Conservation (phyloP, 2,888 invertebrate genomes). For the Cantharis flavilabris region DNA sequence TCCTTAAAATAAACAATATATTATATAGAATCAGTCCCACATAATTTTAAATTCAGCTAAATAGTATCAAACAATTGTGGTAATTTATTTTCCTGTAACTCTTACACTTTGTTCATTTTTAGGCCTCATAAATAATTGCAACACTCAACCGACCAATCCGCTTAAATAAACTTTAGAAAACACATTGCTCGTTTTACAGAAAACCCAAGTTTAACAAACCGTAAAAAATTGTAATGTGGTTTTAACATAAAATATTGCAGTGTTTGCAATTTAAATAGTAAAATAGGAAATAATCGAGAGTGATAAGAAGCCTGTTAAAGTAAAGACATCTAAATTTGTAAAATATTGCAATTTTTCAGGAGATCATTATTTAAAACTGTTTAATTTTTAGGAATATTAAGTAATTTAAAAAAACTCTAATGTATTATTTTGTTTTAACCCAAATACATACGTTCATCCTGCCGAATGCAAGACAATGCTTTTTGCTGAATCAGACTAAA, state of each 20-base stretch:
- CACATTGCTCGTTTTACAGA: background rate
- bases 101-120: background rate
- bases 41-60: background rate
- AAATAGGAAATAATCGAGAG: background rate
- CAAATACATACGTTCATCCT: background rate
- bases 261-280: background rate
- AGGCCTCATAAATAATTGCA: background rate
- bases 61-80: background rate
- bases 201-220: background rate
- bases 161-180: background rate
- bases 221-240: background rate
- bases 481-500: background rate
- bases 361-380: background rate
- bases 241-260: background rate
- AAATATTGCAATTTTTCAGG: background rate
- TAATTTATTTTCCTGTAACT: background rate
- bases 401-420: background rate
- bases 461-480: background rate
- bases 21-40: background rate
- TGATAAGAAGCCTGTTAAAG: background rate
- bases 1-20: too few species aligned
- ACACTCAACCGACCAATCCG: background rate
- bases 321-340: background rate
- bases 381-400: background rate
- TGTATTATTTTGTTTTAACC: background rate